Percentiles rank a stretch among this genome's conserved stretches.
phyloP scores from a whole-genome alignment of 92 coral and sea anemone genomes.

The Desmophyllum pertusum region DNA sequence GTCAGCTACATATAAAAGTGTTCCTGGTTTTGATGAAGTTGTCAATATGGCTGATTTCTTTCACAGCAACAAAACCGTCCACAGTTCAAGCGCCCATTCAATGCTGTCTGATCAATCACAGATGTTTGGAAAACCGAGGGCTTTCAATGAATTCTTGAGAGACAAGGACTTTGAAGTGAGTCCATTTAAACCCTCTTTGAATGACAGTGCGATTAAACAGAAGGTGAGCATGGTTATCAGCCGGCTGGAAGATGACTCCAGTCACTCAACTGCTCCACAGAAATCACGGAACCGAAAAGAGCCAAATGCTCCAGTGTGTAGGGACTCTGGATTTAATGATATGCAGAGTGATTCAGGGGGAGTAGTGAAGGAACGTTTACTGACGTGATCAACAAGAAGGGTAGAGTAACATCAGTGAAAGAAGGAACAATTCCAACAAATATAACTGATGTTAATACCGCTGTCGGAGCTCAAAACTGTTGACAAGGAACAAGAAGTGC shows the following conservation, averaged over 20 bases:
- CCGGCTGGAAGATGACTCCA: slow-evolving; percentile 19
- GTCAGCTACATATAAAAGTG: neutral
- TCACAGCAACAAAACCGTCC: slow-evolving; percentile 9
- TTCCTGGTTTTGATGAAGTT: slow-evolving; percentile 23
- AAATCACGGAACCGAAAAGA: neutral
- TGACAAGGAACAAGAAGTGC: neutral
- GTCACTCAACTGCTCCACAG: too few relatives aligned
- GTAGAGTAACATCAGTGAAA: neutral
- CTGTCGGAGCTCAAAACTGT: neutral
- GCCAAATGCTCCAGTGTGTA: neutral
- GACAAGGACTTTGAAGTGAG: slow-evolving; percentile 30
- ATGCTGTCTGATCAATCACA: neutral
- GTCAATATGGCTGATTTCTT: slow-evolving; percentile 36
- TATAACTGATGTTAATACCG: neutral
- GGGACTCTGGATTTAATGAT: slow-evolving; percentile 22
- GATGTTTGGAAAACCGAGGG: neutral
- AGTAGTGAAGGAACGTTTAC: slow-evolving; percentile 10
- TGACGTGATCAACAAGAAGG: neutral
- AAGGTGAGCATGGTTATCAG: slow-evolving; percentile 23
- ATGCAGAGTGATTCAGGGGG: slow-evolving; percentile 19
- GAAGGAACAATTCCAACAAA: neutral
- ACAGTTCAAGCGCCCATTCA: neutral
- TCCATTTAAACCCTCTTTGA: slow-evolving; percentile 27
- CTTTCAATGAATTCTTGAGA: neutral
- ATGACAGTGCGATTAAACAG: slow-evolving; percentile 26